phyloP scores from a whole-genome alignment of 2,113 vertebrate species.

The Melozone crissalis region DNA sequence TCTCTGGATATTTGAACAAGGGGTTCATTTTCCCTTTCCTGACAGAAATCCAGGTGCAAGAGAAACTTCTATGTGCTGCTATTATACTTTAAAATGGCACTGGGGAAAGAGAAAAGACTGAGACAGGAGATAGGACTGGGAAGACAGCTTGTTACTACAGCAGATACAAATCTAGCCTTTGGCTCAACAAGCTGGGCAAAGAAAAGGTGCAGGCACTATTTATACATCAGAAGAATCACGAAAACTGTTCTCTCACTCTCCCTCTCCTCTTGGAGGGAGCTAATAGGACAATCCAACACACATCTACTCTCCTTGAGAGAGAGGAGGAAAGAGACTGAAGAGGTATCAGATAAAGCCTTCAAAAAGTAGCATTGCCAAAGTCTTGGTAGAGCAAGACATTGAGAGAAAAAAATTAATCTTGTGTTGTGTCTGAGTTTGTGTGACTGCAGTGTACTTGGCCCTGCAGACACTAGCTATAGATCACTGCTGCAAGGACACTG shows the following conservation, averaged over 20 bases:
- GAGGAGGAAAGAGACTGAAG: neutral
- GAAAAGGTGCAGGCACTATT: neutral
- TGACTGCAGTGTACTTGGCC: neutral
- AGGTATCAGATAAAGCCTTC: neutral
- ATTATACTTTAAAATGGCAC: neutral
- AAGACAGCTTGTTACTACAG: neutral
- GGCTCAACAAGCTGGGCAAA: neutral
- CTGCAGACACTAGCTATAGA: neutral
- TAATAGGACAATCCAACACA: neutral
- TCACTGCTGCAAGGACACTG: neutral
- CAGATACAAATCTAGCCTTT: neutral
- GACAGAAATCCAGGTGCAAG: neutral
- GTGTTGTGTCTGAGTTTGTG: neutral
- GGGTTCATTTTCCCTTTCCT: neutral
- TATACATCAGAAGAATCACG: neutral
- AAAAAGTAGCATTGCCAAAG: neutral
- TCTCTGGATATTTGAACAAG: neutral
- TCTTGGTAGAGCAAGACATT: neutral
- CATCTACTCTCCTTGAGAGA: neutral
- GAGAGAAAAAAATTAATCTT: neutral
- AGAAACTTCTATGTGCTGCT: neutral
- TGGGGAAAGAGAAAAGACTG: neutral
- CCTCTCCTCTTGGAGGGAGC: neutral
- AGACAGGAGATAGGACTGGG: neutral
- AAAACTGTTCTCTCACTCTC: neutral